Evolutionary conservation across 1,140 invertebrate species (phyloP).

Genomic region (Ladona fulva): DNA sequence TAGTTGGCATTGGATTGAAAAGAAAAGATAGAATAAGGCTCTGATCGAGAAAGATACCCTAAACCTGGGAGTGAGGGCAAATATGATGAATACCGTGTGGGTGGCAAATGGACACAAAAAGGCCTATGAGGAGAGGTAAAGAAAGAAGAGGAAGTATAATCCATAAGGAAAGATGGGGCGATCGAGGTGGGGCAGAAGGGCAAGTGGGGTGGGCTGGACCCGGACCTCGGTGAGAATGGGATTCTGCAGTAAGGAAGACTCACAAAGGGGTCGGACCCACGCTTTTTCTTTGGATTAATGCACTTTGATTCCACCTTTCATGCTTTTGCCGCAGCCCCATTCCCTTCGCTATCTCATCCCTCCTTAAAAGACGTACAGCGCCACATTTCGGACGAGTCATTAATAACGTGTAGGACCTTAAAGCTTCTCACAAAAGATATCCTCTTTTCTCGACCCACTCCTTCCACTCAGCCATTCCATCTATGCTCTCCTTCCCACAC

Average conservation of each 20-base stretch:
- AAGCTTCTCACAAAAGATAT: neutral
- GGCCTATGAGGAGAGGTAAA: neutral
- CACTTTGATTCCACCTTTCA: neutral
- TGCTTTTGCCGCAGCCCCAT: too few relatives aligned
- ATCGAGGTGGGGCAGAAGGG: neutral
- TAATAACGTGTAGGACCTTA: slow-evolving; percentile 1
- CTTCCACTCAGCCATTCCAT: neutral
- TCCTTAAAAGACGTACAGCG: neutral
- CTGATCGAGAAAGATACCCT: too few relatives aligned
- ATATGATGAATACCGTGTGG: too few relatives aligned
- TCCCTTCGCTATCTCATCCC: neutral
- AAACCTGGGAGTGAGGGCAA: too few relatives aligned
- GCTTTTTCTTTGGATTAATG: neutral
- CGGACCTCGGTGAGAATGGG: neutral
- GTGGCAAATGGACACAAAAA: neutral
- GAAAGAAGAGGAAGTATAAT: neutral
- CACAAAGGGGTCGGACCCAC: neutral
- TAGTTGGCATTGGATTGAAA: too few relatives aligned
- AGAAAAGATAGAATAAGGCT: too few relatives aligned
- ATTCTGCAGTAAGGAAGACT: neutral
- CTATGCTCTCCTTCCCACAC: neutral
- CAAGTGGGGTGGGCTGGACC: neutral
- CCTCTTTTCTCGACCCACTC: neutral
- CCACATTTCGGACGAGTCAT: neutral
- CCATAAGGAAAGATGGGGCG: too few relatives aligned